phyloP scores from a whole-genome alignment of 2,113 vertebrate genomes.

The Sminthopsis crassicaudata region DNA sequence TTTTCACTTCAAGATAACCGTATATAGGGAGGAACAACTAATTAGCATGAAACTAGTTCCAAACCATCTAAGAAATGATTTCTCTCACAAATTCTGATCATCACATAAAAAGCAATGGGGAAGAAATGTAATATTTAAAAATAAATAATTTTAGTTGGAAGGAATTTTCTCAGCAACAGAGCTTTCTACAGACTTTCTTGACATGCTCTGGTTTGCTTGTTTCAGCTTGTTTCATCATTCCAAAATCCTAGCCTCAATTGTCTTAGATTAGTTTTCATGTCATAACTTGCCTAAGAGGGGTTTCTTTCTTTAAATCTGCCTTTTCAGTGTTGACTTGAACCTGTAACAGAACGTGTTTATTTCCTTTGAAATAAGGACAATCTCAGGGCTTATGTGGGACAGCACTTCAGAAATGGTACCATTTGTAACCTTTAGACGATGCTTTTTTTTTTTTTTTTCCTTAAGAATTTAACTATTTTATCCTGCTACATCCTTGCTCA shows the following conservation, averaged over 20 bases:
- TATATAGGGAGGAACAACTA: slow-evolving; percentile 25
- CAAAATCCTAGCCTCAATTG: slow-evolving; percentile 37
- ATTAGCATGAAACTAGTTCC: slow-evolving; percentile 21
- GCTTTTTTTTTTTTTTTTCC: neutral
- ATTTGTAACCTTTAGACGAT: slow-evolving; percentile 43
- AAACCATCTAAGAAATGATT: slow-evolving; percentile 34
- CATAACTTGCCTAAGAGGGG: slow-evolving; percentile 36
- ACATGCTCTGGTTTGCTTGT: slow-evolving; percentile 38
- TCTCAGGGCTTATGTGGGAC: slow-evolving; percentile 32
- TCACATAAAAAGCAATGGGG: slow-evolving; percentile 25
- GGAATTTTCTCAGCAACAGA: slow-evolving; percentile 28
- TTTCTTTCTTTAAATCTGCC: slow-evolving; percentile 51
- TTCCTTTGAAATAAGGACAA: neutral
- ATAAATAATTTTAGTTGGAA: neutral
- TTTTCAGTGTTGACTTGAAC: neutral
- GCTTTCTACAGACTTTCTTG: slow-evolving; percentile 43
- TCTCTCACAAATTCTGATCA: slow-evolving; percentile 30
- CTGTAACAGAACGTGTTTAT: neutral
- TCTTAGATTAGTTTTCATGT: slow-evolving; percentile 53
- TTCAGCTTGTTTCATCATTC: slow-evolving; percentile 48
- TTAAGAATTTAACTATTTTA: slow-evolving; percentile 1
- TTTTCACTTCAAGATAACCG: slow-evolving; percentile 31
- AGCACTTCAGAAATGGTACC: slow-evolving; percentile 22
- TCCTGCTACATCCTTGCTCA: neutral
- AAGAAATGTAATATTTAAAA: slow-evolving; percentile 30